Evolutionary conservation across 2,113 vertebrate species (phyloP), one percentile per base, ranked within the genome.

Genomic region (Notiomystis cincta): DNA sequence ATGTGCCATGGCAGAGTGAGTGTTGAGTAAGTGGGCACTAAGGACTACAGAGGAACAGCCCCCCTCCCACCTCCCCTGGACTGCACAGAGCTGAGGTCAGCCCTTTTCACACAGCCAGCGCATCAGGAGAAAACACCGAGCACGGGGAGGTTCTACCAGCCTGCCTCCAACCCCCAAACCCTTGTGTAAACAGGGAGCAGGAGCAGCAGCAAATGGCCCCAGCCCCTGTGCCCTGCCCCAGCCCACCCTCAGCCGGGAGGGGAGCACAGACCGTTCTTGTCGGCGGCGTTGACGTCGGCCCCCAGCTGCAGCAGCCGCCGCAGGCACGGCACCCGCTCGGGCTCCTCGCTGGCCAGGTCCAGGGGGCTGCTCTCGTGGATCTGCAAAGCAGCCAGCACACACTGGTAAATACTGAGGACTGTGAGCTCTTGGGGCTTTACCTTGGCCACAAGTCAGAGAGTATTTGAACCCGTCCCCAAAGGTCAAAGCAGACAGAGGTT

Each of bases 291-390:
- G 76, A 99, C 98, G 0, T 99, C 78, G 0, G 99, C 99, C 2
- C 99, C 99, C 10, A 99, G 96, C 27, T 99, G 98, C 69, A 99
- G 97, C 82, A 99, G 98, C 16, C 98, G 95, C 90, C 90, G 98
- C 87, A 99, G 97, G 88, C 99, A 99, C 1, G 98, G 97, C 77
- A 99, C 87, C 56, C 99, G 97, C 82, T 99, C 99, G 0, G 98
- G 98, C 91, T 99, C 99, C 96, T 99, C 99, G 0, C 99, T 98
- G 85, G 99, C 98, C 76, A 99, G 98, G 84, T 99, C 99, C n/a
- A 99, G 87, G 31, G 99, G 99, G 48, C 99, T 99, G 97, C 99
- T 99, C 96, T 99, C 98, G 1, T 99, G 99, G 83, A 99, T 98
- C 99, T 99, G 92, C 35, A 69, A 11, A 30, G 47, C 30, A 86